Base-by-base conservation (phyloP, 1,140 invertebrate species). In the Pristionchus pacificus region DNA sequence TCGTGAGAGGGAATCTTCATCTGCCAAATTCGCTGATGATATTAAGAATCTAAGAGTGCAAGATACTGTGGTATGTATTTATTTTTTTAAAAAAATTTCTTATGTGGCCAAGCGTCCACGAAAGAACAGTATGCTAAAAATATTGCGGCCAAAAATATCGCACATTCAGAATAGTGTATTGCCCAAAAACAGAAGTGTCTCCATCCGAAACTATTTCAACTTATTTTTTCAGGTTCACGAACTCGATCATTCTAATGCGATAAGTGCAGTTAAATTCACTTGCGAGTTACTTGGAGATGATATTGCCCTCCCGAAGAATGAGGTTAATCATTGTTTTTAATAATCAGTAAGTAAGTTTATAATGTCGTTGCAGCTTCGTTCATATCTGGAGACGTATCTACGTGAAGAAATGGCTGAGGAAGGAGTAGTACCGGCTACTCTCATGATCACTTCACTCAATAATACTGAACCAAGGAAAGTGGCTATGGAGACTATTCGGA, bases 231-330 rank as follows among this genome's bases (percentile, higher is more conserved):
- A 75, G 27, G 25, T 55, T 14, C 29, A 49, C 1, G 74, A 76
- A 30, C 24, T 70, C 1, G 75, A 76, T 3, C 74, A 75, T 57
- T 74, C 74, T 3, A 29, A 15, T 14, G 68, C 65, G 0, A 72
- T 76, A 55, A 31, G 62, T 1, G 28, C 55, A 15, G 69, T 76
- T 29, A 38, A 38, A 10, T 76, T 68, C 63, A 72, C 74, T 24
- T 76, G 71, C 24, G 75, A 76, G 27, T 38, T 74, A 2, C 57
- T 74, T 19, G 73, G 69, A 0, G 73, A 74, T 2, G 61, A 72
- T 31, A 30, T 74, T 27, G 38, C 24, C 2, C 31, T 63, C 2
- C 1, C 67, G 6, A 72, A 71, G 38, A 2, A 30, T 10, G 69
- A 72, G 19, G 68, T 68, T 19, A 60, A 3, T 27, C 3, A 15